These are phyloP conservation scores for Drosophila truncata DNA, from an alignment of 1,140 invertebrate species.

Conservation along the genomic window DNA sequence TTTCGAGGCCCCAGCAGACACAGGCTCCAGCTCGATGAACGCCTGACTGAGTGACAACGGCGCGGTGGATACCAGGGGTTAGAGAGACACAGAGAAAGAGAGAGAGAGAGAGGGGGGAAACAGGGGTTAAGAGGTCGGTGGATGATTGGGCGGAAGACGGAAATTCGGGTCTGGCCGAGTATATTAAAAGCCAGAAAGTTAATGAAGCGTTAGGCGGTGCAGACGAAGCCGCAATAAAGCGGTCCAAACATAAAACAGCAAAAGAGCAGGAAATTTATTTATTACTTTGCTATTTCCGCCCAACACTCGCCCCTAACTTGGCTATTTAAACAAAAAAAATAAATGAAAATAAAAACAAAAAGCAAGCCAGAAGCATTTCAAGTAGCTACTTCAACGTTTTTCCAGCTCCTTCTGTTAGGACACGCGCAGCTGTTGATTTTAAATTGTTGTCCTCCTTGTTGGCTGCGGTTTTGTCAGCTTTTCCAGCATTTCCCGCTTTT, in stretches of 20 bases:
- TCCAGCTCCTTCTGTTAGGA: conserved; percentile 45
- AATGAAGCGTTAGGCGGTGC: conserved; percentile 69
- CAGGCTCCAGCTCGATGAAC: conserved; percentile 33
- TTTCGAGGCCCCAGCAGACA: conserved; percentile 48
- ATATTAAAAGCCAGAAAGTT: conserved; percentile 79
- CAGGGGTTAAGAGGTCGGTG: conserved; percentile 18
- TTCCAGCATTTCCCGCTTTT: conserved; percentile 14
- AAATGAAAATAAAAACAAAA: conserved; percentile 13
- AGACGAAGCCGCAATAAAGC: conserved; percentile 67
- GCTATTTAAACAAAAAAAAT: conserved; percentile 23
- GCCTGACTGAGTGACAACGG: conserved; percentile 71
- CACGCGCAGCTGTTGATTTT: conserved; percentile 80
- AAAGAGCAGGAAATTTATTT: conserved; percentile 72
- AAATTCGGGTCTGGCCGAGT: conserved; percentile 62
- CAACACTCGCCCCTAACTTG: conserved; percentile 12
- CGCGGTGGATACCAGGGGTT: conserved; percentile 4
- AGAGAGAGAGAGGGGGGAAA: not conserved
- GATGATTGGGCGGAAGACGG: conserved; percentile 44
- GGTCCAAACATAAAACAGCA: conserved; percentile 61
- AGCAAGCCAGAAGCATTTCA: conserved; percentile 37
- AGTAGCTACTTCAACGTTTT: conserved; percentile 50
- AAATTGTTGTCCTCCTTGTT: conserved; percentile 67
- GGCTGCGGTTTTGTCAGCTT: conserved; percentile 70
- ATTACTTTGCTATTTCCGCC: conserved; percentile 67
- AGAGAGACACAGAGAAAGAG: not conserved